These are phyloP conservation scores for Argentina silus DNA, from an alignment of 2,797 vertebrate genomes.

Conservation along the genomic window DNA sequence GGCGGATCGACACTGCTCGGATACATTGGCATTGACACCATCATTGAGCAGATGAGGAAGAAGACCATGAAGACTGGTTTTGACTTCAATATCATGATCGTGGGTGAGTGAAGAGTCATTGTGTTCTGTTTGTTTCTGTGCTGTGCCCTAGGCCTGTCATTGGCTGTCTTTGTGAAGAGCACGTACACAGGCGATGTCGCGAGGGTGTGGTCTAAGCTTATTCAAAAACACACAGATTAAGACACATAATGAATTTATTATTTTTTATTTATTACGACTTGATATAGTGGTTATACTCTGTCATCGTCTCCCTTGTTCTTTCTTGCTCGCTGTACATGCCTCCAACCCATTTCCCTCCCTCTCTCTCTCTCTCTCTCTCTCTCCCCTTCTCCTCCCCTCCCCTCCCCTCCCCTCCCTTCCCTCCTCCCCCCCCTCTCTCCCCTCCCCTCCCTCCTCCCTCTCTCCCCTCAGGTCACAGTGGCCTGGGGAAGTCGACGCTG, in stretches of 20 bases:
- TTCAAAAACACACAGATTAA: not conserved
- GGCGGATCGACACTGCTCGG: conserved; percentile 85
- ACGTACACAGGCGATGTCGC: not conserved
- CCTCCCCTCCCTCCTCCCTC: not conserved
- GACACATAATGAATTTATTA: not conserved
- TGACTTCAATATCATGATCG: conserved; percentile 98
- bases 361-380: not conserved
- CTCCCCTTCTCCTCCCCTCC: not conserved
- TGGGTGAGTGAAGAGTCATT: conserved; percentile 79
- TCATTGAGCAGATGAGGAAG: conserved; percentile 98
- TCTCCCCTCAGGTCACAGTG: conserved; percentile 85
- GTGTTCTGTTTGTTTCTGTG: not conserved
- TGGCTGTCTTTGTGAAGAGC: not conserved
- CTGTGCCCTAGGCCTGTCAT: not conserved
- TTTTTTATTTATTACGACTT: too few relatives aligned
- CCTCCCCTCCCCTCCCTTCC: too few relatives aligned
- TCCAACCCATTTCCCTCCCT: conserved; percentile 35
- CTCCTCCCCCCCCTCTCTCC: conserved; percentile 4
- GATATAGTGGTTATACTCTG: too few relatives aligned
- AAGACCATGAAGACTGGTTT: conserved; percentile 99
- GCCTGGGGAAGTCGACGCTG: conserved; percentile 93
- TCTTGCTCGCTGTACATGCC: conserved; percentile 53
- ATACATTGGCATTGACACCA: conserved; percentile 96
- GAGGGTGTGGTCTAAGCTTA: not conserved
- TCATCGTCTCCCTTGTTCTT: not conserved